A percentile compares a stretch with the other conserved stretches of the same genome.
Conservation (phyloP, 2,113 vertebrate species). For the Hiodon alosoides region DNA sequence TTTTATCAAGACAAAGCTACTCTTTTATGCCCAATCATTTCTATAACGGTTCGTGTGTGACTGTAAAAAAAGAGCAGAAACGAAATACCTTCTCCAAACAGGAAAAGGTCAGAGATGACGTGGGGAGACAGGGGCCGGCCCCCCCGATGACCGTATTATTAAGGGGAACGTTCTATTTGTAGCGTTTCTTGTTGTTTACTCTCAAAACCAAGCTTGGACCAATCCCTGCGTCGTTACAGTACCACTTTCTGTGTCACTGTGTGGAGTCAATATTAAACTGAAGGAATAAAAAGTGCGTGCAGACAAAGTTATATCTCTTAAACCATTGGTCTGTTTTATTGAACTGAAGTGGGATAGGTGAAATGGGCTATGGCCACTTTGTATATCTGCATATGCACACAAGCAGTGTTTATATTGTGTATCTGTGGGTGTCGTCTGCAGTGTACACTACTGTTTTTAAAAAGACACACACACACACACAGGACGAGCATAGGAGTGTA, state of each 20-base stretch:
- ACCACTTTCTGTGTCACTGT: constrained; percentile 48
- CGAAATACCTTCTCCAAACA: constrained; percentile 67
- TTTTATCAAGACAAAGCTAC: constrained; percentile 42
- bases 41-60: constrained; percentile 50
- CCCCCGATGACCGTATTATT: constrained; percentile 55
- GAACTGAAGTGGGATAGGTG: neutral
- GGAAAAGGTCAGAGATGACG: constrained; percentile 70
- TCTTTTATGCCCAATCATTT: constrained; percentile 46
- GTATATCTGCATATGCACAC: neutral
- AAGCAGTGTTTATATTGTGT: too few relatives aligned
- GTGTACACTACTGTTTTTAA: neutral
- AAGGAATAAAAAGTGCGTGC: constrained; percentile 19
- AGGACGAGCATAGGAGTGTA: too few relatives aligned
- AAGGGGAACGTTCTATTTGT: constrained; percentile 60
- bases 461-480: neutral
- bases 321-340: neutral
- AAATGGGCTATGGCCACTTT: neutral
- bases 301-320: neutral
- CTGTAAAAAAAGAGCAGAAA: constrained; percentile 54
- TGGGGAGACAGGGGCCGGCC: constrained; percentile 43
- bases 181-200: constrained; percentile 62
- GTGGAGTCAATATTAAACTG: constrained; percentile 36
- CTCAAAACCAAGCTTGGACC: constrained; percentile 45
- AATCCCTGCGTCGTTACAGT: constrained; percentile 55
- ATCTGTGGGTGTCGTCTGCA: too few relatives aligned